Evolutionary conservation across 2,888 invertebrate genomes (phyloP).

Genomic region (Ethmia dodecea): DNA sequence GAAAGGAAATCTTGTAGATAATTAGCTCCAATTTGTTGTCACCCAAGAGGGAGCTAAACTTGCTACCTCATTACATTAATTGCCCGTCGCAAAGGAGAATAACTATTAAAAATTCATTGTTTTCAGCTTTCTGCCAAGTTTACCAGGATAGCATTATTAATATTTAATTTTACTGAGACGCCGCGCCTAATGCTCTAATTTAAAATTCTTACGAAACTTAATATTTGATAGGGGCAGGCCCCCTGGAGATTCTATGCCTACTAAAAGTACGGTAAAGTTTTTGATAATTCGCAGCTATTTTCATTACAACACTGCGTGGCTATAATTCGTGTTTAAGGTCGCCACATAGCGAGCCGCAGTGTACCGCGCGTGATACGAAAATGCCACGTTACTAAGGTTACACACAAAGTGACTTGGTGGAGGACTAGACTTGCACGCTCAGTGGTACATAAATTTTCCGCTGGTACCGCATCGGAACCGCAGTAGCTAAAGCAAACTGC

Average conservation of each 20-base stretch:
- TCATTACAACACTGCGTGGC: constrained; percentile 42
- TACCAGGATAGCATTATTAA: constrained; percentile 62
- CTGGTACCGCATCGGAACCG: constrained; percentile 68
- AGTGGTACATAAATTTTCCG: constrained; percentile 70
- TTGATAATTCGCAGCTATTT: constrained; percentile 52
- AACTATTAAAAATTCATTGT: constrained; percentile 71
- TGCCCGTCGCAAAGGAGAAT: constrained; percentile 54
- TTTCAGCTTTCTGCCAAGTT: constrained; percentile 48
- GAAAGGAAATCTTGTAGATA: constrained; percentile 32
- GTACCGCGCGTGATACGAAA: constrained; percentile 38
- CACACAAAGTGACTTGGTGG: constrained; percentile 41
- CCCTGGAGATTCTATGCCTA: constrained; percentile 43
- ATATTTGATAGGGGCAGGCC: constrained; percentile 59
- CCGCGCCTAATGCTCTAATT: constrained; percentile 65
- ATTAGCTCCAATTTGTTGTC: constrained; percentile 39
- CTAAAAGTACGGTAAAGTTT: constrained; percentile 34
- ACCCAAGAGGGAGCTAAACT: constrained; percentile 39
- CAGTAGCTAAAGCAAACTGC: constrained; percentile 57
- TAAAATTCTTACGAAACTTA: constrained; percentile 73
- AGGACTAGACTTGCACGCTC: constrained; percentile 59
- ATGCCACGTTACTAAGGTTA: constrained; percentile 40
- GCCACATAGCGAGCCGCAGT: constrained; percentile 37
- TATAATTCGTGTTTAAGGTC: constrained; percentile 19
- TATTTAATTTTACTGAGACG: constrained; percentile 65
- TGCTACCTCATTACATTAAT: constrained; percentile 65